Evolutionary conservation across 2,797 vertebrate genomes (phyloP).

Genomic region (Agapornis canus): DNA sequence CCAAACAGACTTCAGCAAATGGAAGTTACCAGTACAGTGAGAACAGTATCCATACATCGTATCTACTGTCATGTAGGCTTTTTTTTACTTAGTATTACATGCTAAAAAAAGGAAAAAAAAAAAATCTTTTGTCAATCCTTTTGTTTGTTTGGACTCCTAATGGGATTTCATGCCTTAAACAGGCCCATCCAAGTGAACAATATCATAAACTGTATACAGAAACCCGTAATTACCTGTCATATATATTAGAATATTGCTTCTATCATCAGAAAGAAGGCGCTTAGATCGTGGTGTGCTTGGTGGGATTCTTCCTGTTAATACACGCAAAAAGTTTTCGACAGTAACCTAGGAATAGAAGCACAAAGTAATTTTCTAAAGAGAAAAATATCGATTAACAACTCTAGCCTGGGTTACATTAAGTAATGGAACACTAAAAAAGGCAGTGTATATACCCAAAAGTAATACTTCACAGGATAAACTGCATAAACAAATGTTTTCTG

Average conservation of each 20-base stretch:
- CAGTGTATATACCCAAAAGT: background rate
- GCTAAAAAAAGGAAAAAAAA: background rate
- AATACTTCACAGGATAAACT: background rate
- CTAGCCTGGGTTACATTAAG: background rate
- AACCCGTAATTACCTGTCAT: constrained; percentile 86
- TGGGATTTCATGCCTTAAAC: background rate
- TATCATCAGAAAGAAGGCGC: constrained; percentile 94
- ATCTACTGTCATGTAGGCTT: background rate
- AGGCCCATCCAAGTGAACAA: background rate
- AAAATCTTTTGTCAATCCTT: background rate
- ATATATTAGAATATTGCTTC: constrained; percentile 98
- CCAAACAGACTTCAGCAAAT: background rate
- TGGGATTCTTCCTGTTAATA: constrained; percentile 93
- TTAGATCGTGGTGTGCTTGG: constrained; percentile 94
- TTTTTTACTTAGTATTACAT: background rate
- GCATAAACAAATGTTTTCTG: background rate
- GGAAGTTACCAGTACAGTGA: background rate
- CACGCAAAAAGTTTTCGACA: constrained; percentile 95
- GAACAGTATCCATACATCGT: background rate
- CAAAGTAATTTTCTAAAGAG: background rate
- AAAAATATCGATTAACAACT: background rate
- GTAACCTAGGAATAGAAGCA: constrained; percentile 84
- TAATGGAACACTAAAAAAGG: background rate
- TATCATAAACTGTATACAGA: background rate
- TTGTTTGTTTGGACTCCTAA: background rate